These are phyloP conservation scores for Anabas testudineus DNA, from an alignment of 2,797 vertebrate genomes.

Conservation along the genomic window DNA sequence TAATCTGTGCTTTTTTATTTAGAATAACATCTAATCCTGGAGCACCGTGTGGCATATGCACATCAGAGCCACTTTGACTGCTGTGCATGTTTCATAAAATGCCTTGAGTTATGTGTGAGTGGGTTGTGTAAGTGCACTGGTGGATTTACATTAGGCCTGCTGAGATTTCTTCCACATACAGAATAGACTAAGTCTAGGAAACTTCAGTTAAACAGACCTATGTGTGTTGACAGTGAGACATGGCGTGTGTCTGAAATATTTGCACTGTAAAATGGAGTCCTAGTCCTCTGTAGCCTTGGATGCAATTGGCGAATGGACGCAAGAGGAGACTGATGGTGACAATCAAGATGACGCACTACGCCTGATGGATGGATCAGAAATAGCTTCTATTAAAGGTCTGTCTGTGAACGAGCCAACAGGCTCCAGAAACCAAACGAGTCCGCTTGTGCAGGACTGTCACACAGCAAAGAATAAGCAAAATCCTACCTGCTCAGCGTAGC, in stretches of 20 bases:
- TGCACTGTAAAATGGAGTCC: constrained; percentile 70
- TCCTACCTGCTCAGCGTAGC: constrained; percentile 70
- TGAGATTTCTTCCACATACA: constrained; percentile 64
- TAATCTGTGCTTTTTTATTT: neutral
- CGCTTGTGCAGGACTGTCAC: constrained; percentile 7
- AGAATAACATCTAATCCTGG: constrained; percentile 9
- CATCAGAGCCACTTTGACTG: constrained; percentile 39
- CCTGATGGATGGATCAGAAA: constrained; percentile 71
- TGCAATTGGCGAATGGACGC: constrained; percentile 51
- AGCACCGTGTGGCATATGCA: constrained; percentile 21
- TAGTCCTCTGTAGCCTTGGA: constrained; percentile 13
- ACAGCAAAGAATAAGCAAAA: constrained; percentile 8
- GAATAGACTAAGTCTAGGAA: constrained; percentile 22
- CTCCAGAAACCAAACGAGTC: constrained; percentile 12
- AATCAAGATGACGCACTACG: constrained; percentile 76
- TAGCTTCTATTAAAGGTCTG: constrained; percentile 28
- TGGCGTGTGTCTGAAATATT: constrained; percentile 27
- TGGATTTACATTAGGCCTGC: constrained; percentile 50
- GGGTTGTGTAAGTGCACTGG: constrained; percentile 58
- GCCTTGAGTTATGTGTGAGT: constrained; percentile 36
- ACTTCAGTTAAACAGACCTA: constrained; percentile 37
- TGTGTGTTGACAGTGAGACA: constrained; percentile 28
- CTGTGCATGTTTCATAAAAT: constrained; percentile 52
- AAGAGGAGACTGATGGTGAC: constrained; percentile 61
- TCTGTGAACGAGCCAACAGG: constrained; percentile 38